Base-by-base conservation (phyloP, 2,797 vertebrate species). In the Crypturellus tataupa region DNA sequence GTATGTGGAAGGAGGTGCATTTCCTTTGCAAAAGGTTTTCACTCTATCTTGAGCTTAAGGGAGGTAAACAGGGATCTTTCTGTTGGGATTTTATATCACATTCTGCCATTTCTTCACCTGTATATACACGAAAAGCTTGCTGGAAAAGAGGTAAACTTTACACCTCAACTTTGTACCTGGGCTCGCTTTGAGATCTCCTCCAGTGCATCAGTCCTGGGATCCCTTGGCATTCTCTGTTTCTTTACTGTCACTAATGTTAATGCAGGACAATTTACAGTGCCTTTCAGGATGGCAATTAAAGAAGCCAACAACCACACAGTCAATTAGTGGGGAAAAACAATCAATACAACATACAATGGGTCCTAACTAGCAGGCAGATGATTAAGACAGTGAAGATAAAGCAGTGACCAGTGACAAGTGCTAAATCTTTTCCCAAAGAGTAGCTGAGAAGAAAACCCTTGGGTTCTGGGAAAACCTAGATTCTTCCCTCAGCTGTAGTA, bases 351-450 rank as follows among this genome's bases (percentile, higher is more conserved):
- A 49, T 95, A 96, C 93, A 96, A 93, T 92, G 90, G 95, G 46
- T 49, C 85, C 80, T 96, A 95, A 95, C 85, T 75, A 93, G 78
- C 64, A 79, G 51, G 63, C 86, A 96, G 76, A 93, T 93, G 92
- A 95, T 97, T 96, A 96, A 96, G 90, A 96, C 82, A 70, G 37
- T 46, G 71, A 82, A 91, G 94, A 94, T 97, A 93, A 94, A 97
- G 70, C 70, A 82, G 59, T 93, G 97, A 91, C 95, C 94, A 86
- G 84, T 70, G 95, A 89, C 86, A 95, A 94, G 27, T 59, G 62
- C 51, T 94, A 88, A 83, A 92, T 94, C 42, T 93, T 58, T 86
- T 91, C n/a, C 80, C 49, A 46, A 55, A 24, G 9, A 73, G 49
- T 17, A 81, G 80, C 56, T 84, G 53, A 79, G 82, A 69, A 46